Percentiles rank a stretch among this genome's conserved stretches.
These are phyloP conservation scores for Trypoxylon attenuatum DNA, from an alignment of 2,888 invertebrate species.

Conservation along the genomic window DNA sequence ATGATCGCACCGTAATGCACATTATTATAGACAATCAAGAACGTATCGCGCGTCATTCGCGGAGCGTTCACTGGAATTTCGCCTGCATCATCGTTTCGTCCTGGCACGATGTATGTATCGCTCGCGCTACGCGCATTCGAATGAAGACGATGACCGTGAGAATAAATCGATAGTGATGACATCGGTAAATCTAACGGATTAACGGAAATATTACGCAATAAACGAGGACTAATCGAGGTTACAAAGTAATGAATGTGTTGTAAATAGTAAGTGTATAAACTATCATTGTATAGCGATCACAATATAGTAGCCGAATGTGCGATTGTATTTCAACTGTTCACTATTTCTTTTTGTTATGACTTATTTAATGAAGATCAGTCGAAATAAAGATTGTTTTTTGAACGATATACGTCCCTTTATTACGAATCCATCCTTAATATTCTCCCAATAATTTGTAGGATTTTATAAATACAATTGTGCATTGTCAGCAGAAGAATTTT, in stretches of 20 bases:
- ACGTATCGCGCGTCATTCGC: conserved; percentile 5
- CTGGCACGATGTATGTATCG: no score
- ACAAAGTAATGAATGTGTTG: conserved; percentile 52
- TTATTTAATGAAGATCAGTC: conserved; percentile 53
- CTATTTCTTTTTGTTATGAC: conserved; percentile 58
- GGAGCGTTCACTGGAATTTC: conserved; percentile 9
- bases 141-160: conserved; percentile 3
- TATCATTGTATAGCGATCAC: conserved; percentile 45
- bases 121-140: not conserved
- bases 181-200: conserved; percentile 29
- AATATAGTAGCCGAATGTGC: conserved; percentile 41
- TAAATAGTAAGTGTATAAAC: conserved; percentile 61
- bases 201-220: conserved; percentile 20
- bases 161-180: not conserved
- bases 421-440: no score
- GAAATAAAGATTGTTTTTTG: conserved; percentile 61
- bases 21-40: conserved; percentile 41
- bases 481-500: no score
- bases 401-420: no score
- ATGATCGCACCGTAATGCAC: conserved; percentile 15
- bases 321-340: conserved; percentile 61
- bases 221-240: conserved; percentile 20
- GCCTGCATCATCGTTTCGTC: conserved; percentile 20
- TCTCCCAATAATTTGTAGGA: no score
- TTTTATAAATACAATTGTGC: no score